Evolutionary conservation across 2,888 invertebrate species (phyloP), one percentile per base, ranked within the genome.

Genomic region (Orchesellides sinensis): DNA sequence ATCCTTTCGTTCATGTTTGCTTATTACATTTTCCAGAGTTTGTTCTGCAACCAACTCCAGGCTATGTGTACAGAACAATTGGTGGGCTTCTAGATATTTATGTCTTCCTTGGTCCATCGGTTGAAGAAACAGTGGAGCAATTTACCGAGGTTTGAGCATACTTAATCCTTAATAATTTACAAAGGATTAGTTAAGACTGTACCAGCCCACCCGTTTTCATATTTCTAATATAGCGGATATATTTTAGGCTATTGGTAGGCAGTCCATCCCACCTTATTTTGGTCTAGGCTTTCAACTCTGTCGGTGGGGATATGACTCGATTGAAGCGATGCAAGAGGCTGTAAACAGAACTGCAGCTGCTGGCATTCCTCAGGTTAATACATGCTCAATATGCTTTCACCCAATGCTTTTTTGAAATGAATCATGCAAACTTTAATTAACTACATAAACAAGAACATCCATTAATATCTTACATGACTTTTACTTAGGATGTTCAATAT

Each of bases 261-360:
- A 96, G 0, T 92, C 92, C 89, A 92, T 97, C 92, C 96, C 96
- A 1, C 96, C 97, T 0, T 96, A 95, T 89, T 97, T 97, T 96
- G 92, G 94, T 12, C 92, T 97, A 0, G 97, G 97, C 0, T 97
- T 96, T 90, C 97, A 97, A 90, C 91, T 97, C 47, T 95, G 95
- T 92, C 93, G 79, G 5, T 93, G 90, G 89, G 93, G 94, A 17
- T 95, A 95, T 89, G 92, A 92, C 72, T 92, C 92, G 27, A 89
- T 95, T 82, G 93, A 94, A 77, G 91, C 92, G 6, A 95, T 95
- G 0, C 92, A 90, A 86, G 91, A 91, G 81, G 93, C 94, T 0
- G 93, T 94, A 93, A 91, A 93, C 86, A 91, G 93, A 85, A 95
- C 93, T 68, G 91, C 93, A 84, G 92, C 93, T 75, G 94, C 94